Base-by-base conservation (phyloP, 2,797 vertebrate genomes). In the Antennarius maculatus region DNA sequence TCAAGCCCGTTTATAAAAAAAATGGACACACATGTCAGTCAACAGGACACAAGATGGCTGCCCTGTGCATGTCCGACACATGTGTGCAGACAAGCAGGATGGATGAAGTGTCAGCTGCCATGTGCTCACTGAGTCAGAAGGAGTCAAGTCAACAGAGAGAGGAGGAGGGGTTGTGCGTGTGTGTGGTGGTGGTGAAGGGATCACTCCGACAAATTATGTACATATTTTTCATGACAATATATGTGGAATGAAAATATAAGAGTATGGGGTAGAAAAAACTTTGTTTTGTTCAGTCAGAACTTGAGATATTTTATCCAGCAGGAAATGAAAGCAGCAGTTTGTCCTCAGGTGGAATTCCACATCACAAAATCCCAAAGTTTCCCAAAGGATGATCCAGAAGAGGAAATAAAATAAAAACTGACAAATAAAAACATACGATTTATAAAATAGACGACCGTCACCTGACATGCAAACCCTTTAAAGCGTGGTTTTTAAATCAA, bases 271-370 rank as follows among this genome's bases (percentile, higher is more conserved):
- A 39, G 37, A 39, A 39, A 39, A 50, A 18, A 16, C 15, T 43
- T n/a, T 31, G 41, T 29, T 8, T 39, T 39, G 37, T 39, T 47
- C 14, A 47, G 7, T 16, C 42, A 53, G 53, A 16, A 27, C 7
- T 54, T 57, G 27, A 41, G 2, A 1, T 41, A 27, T 16, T 31
- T 31, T 42, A 23, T 7, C 0, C 7, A 54, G 57, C 69, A 85
- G 81, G 73, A 84, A 78, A 78, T 82, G 50, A 78, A 86, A 86
- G 41, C 65, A 58, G 57, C 54, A 50, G 47, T 67, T 64, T 42
- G 3, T 29, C 79, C 71, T 55, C 13, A 1, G 80, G 76, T 58
- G 50, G 54, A 81, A 87, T 80, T 86, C 81, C 86, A 79, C 65
- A 54, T 60, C 70, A 54, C 79, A 69, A 65, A 5, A 67, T 13